Evolutionary conservation across 2,797 vertebrate species (phyloP).

Genomic region (Todus mexicanus): DNA sequence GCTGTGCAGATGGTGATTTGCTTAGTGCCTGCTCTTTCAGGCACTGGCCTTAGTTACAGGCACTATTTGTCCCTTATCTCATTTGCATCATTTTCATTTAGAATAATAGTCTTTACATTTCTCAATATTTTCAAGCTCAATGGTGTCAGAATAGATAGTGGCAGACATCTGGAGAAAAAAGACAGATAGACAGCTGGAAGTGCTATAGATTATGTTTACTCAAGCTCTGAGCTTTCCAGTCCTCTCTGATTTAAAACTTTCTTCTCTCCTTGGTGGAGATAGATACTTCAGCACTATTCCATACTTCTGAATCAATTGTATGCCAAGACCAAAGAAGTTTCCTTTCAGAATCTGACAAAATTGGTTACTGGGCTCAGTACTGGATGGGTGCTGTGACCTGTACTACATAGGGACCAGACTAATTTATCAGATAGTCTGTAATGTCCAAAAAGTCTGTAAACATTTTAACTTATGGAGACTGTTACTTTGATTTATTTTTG

Average conservation of each 20-base stretch:
- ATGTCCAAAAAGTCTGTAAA: neutral
- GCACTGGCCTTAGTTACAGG: neutral
- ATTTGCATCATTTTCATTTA: constrained; percentile 17
- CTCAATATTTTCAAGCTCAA: neutral
- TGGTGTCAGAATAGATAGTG: neutral
- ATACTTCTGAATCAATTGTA: neutral
- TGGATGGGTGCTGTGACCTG: neutral
- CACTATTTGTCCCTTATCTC: neutral
- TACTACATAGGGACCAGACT: neutral
- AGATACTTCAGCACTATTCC: neutral
- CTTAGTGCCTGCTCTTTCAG: constrained; percentile 7
- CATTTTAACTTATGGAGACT: neutral
- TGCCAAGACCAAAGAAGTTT: neutral
- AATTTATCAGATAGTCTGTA: neutral
- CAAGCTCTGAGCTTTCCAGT: neutral
- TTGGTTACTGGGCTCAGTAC: neutral
- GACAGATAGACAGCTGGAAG: neutral
- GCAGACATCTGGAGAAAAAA: neutral
- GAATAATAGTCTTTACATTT: constrained; percentile 15
- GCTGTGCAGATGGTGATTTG: constrained; percentile 36
- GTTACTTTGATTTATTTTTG: neutral
- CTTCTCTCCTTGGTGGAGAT: neutral
- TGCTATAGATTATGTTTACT: neutral
- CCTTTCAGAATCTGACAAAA: neutral
- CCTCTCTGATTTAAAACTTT: neutral